Base-by-base conservation (phyloP, 2,888 invertebrate genomes). In the Chouioia cunea region DNA sequence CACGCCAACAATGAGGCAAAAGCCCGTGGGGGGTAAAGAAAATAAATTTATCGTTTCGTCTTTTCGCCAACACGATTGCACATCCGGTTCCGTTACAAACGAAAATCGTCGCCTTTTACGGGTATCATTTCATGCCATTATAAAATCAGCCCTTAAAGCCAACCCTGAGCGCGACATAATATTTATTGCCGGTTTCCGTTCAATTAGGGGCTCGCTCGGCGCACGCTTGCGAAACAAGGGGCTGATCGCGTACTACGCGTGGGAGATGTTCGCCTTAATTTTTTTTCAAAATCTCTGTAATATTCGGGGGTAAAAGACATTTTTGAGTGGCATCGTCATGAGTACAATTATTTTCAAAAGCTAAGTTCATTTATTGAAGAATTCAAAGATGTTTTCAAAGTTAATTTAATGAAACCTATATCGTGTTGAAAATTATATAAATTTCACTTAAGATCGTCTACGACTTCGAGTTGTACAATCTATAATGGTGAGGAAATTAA, bases 141-240 rank as follows among this genome's bases (percentile, higher is more conserved):
- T 81, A 81, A 81, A 83, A 80, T 80, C 80, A 77, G 76, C 79
- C 80, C 81, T 65, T 70, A 36, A 36, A 23, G 14, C 12, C n/a
- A 23, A 56, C 44, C n/a, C 76, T 75, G 74, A 79, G 79, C 80
- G 79, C 80, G 81, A 80, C 80, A 78, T 82, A 82, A 84, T 84
- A 85, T 85, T 84, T 84, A 85, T 84, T 82, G 84, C 83, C 78
- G 73, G 82, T 80, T 83, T 84, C 84, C 84, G 84, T 84, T 84
- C 84, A 84, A 84, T 84, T 84, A 84, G 82, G 83, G 83, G 82
- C 79, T 81, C 79, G 58, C 80, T 77, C 76, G 78, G 77, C 73
- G 76, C 22, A 59, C 36, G 50, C 15, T 15, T 50, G 48, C 22
- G 44, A 52, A 71, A 73, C 59, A 74, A 72, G 74, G 74, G 52